Base-by-base conservation (phyloP, 2,797 vertebrate genomes). In the Typhlichthys subterraneus region DNA sequence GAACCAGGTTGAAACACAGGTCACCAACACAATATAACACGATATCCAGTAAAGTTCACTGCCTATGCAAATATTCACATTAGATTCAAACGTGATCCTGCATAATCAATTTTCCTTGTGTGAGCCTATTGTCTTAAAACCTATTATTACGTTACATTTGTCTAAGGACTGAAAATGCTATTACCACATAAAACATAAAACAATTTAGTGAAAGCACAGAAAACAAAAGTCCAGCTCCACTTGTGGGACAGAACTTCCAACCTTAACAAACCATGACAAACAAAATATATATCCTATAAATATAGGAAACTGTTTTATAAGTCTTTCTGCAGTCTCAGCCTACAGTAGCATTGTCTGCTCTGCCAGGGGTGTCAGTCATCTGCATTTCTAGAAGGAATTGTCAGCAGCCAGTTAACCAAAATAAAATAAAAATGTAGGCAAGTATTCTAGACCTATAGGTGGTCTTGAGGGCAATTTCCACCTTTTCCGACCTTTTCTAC, bases 191-290 rank as follows among this genome's bases (percentile, higher is more conserved):
- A 56, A 42, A 73, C 76, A 65, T 71, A 73, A 85, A 76, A 85
- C 65, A 81, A 72, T 70, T 58, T 76, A 61, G 79, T 62, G 57
- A 75, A 79, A 75, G 8, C 69, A 67, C 80, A 76, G 79, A 83
- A 72, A 73, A 52, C 10, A 9, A 8, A 52, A 52, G 15, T 52
- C 83, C 59, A 51, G 57, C 11, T 12, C 47, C 52, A 67, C 70
- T 68, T 61, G 56, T 14, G 62, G 19, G 67, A 73, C 67, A 63
- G 59, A 52, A 23, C 57, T 19, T 15, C 64, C 12, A 67, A 61
- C 62, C 57, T 42, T 42, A 42, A 8, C 9, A 9, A 42, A 42
- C 38, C 46, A 29, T 60, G 2, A 74, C 69, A 65, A 76, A 75
- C 85, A 81, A 83, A 84, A 70, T 4, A 58, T 63, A 58, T 60